Evolutionary conservation across 2,888 invertebrate genomes (phyloP), one percentile per base, ranked within the genome.

Genomic region (Ophioninae sp.): DNA sequence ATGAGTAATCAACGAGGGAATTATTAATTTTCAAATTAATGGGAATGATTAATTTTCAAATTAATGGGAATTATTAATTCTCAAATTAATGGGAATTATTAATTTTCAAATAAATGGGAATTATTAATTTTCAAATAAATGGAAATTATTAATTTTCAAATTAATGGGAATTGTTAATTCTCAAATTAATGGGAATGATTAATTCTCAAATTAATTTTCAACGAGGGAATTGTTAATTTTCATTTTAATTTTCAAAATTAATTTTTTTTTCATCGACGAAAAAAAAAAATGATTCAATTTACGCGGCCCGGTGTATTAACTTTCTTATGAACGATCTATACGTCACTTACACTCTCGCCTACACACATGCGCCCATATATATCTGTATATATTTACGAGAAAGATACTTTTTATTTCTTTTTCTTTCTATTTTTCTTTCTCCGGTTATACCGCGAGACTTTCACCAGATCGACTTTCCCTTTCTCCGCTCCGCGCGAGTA

Each of bases 381-480:
- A 65, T 37, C 7, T 30, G 30, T 78, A 69, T 58, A 61, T 61
- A 61, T 69, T 5, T 51, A 56, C 20, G 64, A 10, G 63, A 79
- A 69, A 79, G n/a, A 59, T 61, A 74, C 59, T 65, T 73, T 83
- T 80, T 67, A 22, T 30, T 69, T 64, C n/a, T 61, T 75, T 81
- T 41, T 75, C 39, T 58, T 61, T 81, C 71, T 84, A 64, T 77
- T 68, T 80, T 64, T 68, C 67, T 84, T 71, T 75, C 73, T 79
- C 61, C 76, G 81, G 73, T 79, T 71, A 80, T 78, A 83, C 77
- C 85, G 77, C 83, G 87, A 88, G 90, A 91, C 91, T 92, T 91
- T 92, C 91, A 90, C 91, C 90, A 86, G 88, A 88, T 86, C 87
- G 89, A 91, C 92, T 92, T 91, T 92, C 91, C 91, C 91, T 91